phyloP scores from a whole-genome alignment of 2,888 invertebrate genomes.

The Petrophora chlorosata region DNA sequence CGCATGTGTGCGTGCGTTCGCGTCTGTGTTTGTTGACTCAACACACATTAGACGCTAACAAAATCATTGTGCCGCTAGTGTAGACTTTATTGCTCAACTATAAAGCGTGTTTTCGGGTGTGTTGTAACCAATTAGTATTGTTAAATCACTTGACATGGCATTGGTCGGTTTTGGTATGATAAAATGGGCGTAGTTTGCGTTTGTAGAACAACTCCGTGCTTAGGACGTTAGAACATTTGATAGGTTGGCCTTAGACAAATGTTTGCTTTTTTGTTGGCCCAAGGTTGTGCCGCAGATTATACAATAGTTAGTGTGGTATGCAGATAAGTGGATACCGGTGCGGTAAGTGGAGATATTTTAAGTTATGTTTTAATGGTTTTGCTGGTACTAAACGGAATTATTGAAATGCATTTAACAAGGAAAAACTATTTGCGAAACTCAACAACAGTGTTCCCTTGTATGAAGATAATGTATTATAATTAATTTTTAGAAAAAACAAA shows the following conservation, averaged over 20 bases:
- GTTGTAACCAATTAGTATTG: slow-evolving; percentile 25
- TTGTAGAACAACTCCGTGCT: slow-evolving; percentile 58
- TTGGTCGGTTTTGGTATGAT: slow-evolving; percentile 77
- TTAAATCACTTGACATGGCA: slow-evolving; percentile 66
- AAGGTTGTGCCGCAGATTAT: no score
- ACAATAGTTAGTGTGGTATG: no score
- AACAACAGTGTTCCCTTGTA: no score
- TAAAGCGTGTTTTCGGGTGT: slow-evolving; percentile 44
- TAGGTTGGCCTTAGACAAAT: slow-evolving; percentile 27
- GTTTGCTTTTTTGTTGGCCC: slow-evolving; percentile 1
- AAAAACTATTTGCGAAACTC: no score
- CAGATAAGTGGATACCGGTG: background rate
- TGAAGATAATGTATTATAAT: no score
- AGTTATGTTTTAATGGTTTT: background rate
- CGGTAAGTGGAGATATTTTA: background rate
- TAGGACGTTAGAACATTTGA: slow-evolving; percentile 28
- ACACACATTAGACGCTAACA: slow-evolving; percentile 40
- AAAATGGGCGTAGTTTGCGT: slow-evolving; percentile 75
- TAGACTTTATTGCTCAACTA: slow-evolving; percentile 2
- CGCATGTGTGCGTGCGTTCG: slow-evolving; percentile 58
- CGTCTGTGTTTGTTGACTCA: slow-evolving; percentile 52
- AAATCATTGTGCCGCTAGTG: background rate
- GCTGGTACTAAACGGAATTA: background rate
- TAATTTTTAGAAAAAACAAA: no score
- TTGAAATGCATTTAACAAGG: background rate